phyloP scores from a whole-genome alignment of 2,113 vertebrate genomes.

The Corythaixoides concolor region DNA sequence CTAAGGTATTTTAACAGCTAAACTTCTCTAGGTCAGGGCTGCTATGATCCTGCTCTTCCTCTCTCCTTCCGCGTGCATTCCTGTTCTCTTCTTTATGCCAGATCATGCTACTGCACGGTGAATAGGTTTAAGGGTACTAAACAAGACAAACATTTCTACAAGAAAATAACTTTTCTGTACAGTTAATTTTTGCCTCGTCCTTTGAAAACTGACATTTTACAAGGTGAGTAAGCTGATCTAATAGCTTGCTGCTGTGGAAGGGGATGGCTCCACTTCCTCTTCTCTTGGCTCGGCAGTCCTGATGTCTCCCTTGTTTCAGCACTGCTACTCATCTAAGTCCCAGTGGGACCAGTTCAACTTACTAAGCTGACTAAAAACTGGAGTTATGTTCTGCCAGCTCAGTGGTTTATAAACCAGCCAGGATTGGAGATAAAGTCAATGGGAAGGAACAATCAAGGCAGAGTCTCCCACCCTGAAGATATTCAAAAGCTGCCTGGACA shows the following conservation, averaged over 20 bases:
- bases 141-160: not conserved
- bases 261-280: not conserved
- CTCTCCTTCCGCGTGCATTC: not conserved
- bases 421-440: not conserved
- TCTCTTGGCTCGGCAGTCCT: not conserved
- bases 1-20: not conserved
- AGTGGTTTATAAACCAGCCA: not conserved
- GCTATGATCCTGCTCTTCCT: not conserved
- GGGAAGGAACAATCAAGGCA: not conserved
- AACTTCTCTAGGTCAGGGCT: not conserved
- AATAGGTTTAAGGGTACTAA: not conserved
- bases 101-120: not conserved
- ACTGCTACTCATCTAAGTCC: not conserved
- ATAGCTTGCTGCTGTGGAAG: not conserved
- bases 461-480: not conserved
- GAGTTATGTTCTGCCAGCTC: not conserved
- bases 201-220: not conserved
- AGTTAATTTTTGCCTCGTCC: not conserved
- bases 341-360: not conserved
- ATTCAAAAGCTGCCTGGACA: not conserved
- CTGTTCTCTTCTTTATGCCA: not conserved
- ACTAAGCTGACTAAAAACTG: not conserved
- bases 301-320: not conserved
- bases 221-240: not conserved
- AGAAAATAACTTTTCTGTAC: not conserved